Conservation (phyloP, 2,888 invertebrate genomes). For the Rhamnusium bicolor region DNA sequence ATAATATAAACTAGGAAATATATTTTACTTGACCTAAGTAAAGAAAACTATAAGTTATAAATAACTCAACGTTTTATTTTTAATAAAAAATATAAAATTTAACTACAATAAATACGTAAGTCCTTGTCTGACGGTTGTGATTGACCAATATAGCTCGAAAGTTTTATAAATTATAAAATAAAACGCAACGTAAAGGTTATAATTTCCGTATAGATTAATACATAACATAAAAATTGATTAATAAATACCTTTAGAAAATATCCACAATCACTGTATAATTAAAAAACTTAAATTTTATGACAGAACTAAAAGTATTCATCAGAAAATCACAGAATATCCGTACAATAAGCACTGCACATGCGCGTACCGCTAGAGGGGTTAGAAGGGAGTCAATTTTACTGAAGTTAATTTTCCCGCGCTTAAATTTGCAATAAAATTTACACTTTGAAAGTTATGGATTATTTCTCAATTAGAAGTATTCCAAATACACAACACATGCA, state of each 20-base stretch:
- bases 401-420: conserved; percentile 50
- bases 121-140: conserved; percentile 54
- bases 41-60: conserved; percentile 26
- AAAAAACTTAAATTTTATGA: conserved; percentile 63
- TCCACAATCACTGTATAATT: conserved; percentile 44
- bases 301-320: conserved; percentile 61
- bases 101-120: conserved; percentile 45
- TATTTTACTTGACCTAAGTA: neutral
- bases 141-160: conserved; percentile 45
- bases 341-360: conserved; percentile 57
- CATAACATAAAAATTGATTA: conserved; percentile 51
- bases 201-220: conserved; percentile 38
- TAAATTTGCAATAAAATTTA: conserved; percentile 34
- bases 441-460: conserved; percentile 18
- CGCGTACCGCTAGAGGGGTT: conserved; percentile 49
- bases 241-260: conserved; percentile 56
- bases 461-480: neutral
- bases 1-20: conserved; percentile 1
- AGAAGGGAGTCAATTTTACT: conserved; percentile 48
- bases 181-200: conserved; percentile 42
- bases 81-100: conserved; percentile 40
- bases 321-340: conserved; percentile 58
- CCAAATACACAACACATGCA: neutral
- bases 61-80: conserved; percentile 16
- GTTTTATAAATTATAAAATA: conserved; percentile 50